Base-by-base conservation (phyloP, 2,888 invertebrate species). In the Metellina segmentata region DNA sequence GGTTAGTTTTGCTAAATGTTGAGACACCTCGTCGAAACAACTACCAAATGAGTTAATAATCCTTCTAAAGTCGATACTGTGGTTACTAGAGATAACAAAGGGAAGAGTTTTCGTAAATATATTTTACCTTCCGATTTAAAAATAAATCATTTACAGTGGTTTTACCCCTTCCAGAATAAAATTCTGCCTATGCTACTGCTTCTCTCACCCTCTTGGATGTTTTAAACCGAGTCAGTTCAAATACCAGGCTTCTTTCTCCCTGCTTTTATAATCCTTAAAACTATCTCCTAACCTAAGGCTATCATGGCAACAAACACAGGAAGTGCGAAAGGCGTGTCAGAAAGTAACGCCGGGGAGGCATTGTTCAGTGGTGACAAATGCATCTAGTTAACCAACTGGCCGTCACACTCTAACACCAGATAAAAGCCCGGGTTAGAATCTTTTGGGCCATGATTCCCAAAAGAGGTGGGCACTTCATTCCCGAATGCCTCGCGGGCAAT, bases 311-410 rank as follows among this genome's bases (percentile, higher is more conserved):
- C 74, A 74, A 74, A 82, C 51, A 72, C 61, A 9, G 34, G n/a
- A 75, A 85, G 53, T 74, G 52, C 53, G 75, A 85, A 53, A 72
- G 61, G 34, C 74, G 53, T 85, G 78, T 19, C 61, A 75, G 48
- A 75, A 78, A 86, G 70, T 20, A 70, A 69, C 75, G 19, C 61
- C 72, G 75, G 75, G 34, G 48, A 53, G n/a, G 16, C 75, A 81
- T 82, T 88, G 88, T 88, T n/a, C 20, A 69, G 48, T 34, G 61
- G 88, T 82, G 88, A 88, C 88, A 88, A 81, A 81, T 74, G 81
- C 69, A 71, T 53, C 87, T 72, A 71, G 87, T 87, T 87, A 81
- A 77, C 88, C 74, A 88, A 88, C 74, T 81, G 88, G 72, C 79
- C 81, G 69, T 70, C 61, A 49, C 81, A 53, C 75, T 69, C 51